Evolutionary conservation across 2,888 invertebrate species (phyloP), one percentile per base, ranked within the genome.

Genomic region (Stenodera caucasica): DNA sequence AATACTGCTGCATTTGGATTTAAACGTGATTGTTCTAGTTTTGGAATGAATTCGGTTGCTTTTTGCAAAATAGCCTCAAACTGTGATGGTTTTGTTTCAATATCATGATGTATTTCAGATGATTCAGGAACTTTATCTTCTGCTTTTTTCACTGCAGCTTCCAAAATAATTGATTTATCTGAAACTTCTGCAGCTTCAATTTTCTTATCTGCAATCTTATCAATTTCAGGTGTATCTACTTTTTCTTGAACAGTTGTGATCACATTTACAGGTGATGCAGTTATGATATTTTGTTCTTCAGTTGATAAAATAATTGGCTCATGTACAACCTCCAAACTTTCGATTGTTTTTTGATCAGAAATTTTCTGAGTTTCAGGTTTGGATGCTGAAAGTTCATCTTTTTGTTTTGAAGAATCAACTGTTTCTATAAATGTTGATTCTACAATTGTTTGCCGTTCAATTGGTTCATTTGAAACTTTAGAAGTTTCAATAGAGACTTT

Each of bases 1-100:
- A 81, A 81, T 70, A 79, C 78, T 45, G 77, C 75, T 2, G 81
- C 81, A 55, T 80, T 74, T 1, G 78, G 80, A 71, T 80, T 80
- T 53, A 80, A 63, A 37, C 74, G 73, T n/a, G 77, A 75, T 23
- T 62, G 55, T 61, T 75, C 74, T 5, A 68, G 69, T 70, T 75
- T 77, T 12, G 78, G 77, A 14, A 78, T 67, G 61, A 77, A 77
- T 68, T 80, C 79, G 1, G 73, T 71, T 3, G 72, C 76, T 40
- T 30, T 52, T 57, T 53, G 29, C 40, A 18, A 49, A 37, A 37
- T 35, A 26, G 50, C 14, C 37, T 53, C 45, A 21, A 45, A 45
- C 21, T 45, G 45, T 45, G 45, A 45, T 21, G 30, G 40, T 60
- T 60, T 61, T 21, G 57, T 53, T n/a, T 60, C 60, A 29, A 32